Percentiles rank a stretch among this genome's conserved stretches.
Evolutionary conservation across 2,888 invertebrate genomes (phyloP).

Genomic region (Synergus japonicus): DNA sequence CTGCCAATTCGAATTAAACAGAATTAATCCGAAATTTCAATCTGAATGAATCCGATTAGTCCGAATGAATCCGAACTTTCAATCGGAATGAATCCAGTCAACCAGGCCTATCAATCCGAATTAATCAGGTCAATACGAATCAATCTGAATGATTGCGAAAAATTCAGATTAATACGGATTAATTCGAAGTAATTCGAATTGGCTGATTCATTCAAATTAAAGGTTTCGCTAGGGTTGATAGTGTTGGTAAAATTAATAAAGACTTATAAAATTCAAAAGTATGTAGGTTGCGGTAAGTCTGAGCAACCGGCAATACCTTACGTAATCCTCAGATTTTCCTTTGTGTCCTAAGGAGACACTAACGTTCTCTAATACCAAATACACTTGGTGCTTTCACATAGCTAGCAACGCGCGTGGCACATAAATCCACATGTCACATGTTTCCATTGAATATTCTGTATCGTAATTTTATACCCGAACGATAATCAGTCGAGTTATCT

Average conservation of each 20-base stretch:
- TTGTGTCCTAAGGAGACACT: slow-evolving; percentile 44
- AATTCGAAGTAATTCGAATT: too few species aligned
- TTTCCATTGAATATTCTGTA: slow-evolving; percentile 31
- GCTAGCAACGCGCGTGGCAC: slow-evolving; percentile 27
- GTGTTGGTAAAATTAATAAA: not conserved
- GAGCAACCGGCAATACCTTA: slow-evolving; percentile 47
- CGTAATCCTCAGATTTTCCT: slow-evolving; percentile 51
- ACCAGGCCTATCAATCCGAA: too few species aligned
- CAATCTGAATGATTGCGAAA: too few species aligned
- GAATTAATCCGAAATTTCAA: too few species aligned
- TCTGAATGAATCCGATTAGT: too few species aligned
- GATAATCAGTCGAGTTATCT: slow-evolving; percentile 39
- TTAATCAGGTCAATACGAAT: too few species aligned
- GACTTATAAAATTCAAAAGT: slow-evolving; percentile 46
- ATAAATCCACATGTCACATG: slow-evolving; percentile 33
- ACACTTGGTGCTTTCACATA: slow-evolving; percentile 13
- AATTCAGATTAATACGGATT: too few species aligned
- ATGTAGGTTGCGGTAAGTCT: slow-evolving; percentile 63
- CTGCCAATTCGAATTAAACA: too few species aligned
- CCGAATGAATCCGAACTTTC: too few species aligned
- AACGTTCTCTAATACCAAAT: not conserved
- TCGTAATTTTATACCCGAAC: slow-evolving; percentile 31
- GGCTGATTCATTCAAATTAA: too few species aligned
- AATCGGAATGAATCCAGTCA: too few species aligned
- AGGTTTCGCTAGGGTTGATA: not conserved